A percentile compares a stretch with the other conserved stretches of the same genome.
Evolutionary conservation across 2,888 invertebrate genomes (phyloP).

Genomic region (Pseudococcus longispinus): DNA sequence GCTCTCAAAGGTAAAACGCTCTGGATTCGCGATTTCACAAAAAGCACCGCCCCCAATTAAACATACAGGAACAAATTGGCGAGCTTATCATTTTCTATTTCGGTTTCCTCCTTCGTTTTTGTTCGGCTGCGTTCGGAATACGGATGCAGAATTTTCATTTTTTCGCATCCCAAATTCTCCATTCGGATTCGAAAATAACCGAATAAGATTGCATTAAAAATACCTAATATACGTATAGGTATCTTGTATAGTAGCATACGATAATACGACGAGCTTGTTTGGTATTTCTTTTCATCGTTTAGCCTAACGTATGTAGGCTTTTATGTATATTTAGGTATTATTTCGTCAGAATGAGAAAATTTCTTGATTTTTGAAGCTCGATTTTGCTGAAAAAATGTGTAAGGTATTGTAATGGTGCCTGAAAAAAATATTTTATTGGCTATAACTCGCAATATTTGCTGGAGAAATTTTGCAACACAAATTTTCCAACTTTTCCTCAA

Average conservation of each 20-base stretch:
- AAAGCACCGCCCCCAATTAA: slow-evolving; percentile 56
- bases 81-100: slow-evolving; percentile 53
- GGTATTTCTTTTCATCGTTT: no score
- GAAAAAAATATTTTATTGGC: no score
- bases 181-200: background rate
- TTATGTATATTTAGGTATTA: no score
- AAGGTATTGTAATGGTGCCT: no score
- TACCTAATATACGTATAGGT: background rate
- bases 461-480: no score
- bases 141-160: background rate
- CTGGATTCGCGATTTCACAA: slow-evolving; percentile 45
- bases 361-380: no score
- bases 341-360: no score
- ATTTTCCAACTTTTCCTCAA: no score
- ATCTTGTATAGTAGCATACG: background rate
- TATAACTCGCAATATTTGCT: no score
- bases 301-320: no score
- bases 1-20: slow-evolving; percentile 47
- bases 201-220: background rate
- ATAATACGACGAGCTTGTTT: no score
- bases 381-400: no score
- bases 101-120: background rate
- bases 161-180: background rate
- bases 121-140: background rate
- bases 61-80: slow-evolving; percentile 54